These are phyloP conservation scores for Mantis religiosa DNA, from an alignment of 2,888 invertebrate species.

Conservation along the genomic window DNA sequence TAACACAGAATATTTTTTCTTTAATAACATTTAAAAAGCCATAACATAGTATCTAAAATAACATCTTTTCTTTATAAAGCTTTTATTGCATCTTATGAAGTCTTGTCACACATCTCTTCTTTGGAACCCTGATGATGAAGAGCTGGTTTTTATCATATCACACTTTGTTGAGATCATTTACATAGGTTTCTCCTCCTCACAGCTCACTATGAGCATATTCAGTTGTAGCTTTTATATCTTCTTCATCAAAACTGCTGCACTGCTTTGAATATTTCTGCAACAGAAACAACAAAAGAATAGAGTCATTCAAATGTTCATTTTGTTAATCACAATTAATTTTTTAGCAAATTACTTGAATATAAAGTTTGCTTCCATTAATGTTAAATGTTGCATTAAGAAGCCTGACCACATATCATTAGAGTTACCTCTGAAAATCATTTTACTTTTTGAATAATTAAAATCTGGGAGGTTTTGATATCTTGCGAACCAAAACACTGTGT, in stretches of 20 bases:
- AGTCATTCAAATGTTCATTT: neutral
- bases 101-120: neutral
- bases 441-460: no score
- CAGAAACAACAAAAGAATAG: slow-evolving; percentile 33
- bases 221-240: slow-evolving; percentile 76
- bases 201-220: slow-evolving; percentile 79
- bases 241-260: slow-evolving; percentile 75
- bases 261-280: slow-evolving; percentile 66
- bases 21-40: neutral
- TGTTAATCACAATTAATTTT: no score
- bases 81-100: neutral
- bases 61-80: neutral
- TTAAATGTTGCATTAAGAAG: no score
- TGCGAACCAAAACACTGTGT: no score
- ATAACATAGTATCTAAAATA: neutral
- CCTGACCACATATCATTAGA: no score
- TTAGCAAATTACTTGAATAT: no score
- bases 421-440: no score
- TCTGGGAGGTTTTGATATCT: no score
- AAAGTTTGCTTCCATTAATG: no score
- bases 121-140: neutral
- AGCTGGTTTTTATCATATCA: neutral
- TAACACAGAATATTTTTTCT: neutral
- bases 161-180: neutral
- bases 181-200: slow-evolving; percentile 43